Percentiles rank a stretch among this genome's conserved stretches.
Conservation (phyloP, 2,113 vertebrate species). For the Nothoprocta pentlandii region DNA sequence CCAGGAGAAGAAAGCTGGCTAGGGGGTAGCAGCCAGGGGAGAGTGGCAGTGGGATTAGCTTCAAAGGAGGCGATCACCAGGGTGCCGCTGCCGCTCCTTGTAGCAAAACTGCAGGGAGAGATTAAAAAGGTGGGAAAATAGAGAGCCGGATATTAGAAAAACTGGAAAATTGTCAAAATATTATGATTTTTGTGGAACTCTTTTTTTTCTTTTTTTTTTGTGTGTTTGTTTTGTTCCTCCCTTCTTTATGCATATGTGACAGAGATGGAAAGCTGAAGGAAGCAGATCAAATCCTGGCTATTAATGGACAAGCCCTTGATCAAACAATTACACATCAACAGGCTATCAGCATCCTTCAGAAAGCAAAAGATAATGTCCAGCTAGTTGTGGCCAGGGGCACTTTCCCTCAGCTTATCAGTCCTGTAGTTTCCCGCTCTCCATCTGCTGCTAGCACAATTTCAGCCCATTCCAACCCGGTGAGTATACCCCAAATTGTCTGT, state of each 20-base stretch:
- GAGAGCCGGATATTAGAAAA: conserved; percentile 52
- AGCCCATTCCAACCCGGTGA: conserved; percentile 91
- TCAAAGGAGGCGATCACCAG: conserved; percentile 47
- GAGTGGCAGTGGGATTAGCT: conserved; percentile 39
- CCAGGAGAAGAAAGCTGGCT: conserved; percentile 29
- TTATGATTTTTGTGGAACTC: not conserved
- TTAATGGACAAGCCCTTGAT: conserved; percentile 90
- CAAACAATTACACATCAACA: conserved; percentile 95
- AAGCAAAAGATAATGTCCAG: conserved; percentile 88
- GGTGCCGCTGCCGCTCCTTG: not conserved
- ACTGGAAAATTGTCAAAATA: conserved; percentile 40
- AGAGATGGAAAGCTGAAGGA: conserved; percentile 94
- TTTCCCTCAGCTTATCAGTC: conserved; percentile 87
- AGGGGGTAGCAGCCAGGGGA: conserved; percentile 14
- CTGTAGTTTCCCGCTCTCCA: conserved; percentile 90
- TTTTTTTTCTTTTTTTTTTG: conserved; percentile 4
- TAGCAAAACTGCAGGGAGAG: conserved; percentile 33
- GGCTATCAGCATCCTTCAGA: conserved; percentile 91
- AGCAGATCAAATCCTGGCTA: conserved; percentile 94
- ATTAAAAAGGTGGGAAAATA: conserved; percentile 24
- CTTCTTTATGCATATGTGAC: conserved; percentile 1
- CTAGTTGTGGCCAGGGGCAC: conserved; percentile 90
- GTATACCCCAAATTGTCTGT: not conserved
- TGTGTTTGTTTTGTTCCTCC: not conserved
- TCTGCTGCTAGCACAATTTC: conserved; percentile 94